These are phyloP conservation scores for Spialia ferax DNA, from an alignment of 2,888 invertebrate species.

Conservation along the genomic window DNA sequence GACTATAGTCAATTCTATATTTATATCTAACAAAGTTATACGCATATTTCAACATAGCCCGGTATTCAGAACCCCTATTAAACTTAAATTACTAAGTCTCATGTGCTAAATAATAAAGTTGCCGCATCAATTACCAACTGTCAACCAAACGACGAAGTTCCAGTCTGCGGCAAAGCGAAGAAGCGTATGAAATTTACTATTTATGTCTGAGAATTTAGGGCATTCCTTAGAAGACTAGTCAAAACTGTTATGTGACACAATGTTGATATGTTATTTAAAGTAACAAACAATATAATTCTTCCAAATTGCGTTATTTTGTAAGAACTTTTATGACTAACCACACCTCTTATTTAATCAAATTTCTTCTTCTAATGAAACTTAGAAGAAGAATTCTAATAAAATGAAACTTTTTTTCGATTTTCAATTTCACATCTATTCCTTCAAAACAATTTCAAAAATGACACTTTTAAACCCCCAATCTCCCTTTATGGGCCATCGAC, in stretches of 20 bases:
- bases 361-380: too few species aligned
- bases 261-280: too few species aligned
- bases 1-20: not conserved
- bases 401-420: too few species aligned
- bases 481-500: not conserved
- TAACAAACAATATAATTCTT: too few species aligned
- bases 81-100: constrained; percentile 12
- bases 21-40: not conserved
- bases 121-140: constrained; percentile 31
- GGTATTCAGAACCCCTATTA: not conserved
- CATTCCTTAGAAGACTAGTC: constrained; percentile 3
- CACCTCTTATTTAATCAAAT: too few species aligned
- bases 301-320: not conserved
- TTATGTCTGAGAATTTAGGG: constrained; percentile 4
- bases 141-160: constrained; percentile 20
- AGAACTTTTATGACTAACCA: too few species aligned
- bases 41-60: not conserved
- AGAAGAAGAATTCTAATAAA: too few species aligned
- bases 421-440: too few species aligned
- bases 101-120: constrained; percentile 21
- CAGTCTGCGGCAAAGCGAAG: constrained; percentile 6
- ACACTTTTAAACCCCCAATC: not conserved
- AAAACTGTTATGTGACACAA: too few species aligned
- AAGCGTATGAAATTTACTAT: constrained; percentile 2
- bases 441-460: not conserved